These are phyloP conservation scores for Torymus tubicola DNA, from an alignment of 2,888 invertebrate species.

Conservation along the genomic window DNA sequence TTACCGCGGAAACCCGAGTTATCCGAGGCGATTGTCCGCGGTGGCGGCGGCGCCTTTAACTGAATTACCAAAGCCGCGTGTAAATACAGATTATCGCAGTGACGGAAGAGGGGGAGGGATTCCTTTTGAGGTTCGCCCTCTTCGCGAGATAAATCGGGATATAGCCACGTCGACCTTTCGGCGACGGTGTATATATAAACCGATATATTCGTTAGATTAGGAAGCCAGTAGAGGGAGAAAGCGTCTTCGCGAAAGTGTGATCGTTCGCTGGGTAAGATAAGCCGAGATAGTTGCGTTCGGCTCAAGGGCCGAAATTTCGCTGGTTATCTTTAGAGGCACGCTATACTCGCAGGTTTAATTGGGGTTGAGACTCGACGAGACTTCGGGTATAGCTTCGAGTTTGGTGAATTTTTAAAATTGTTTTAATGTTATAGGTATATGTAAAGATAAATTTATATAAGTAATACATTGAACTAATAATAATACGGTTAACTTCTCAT, in stretches of 20 bases:
- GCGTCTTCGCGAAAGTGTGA: slow-evolving; percentile 19
- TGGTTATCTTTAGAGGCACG: slow-evolving; percentile 8
- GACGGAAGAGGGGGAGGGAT: neutral
- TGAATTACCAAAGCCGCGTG: slow-evolving; percentile 48
- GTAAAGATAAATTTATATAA: no score
- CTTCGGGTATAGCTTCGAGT: slow-evolving; percentile 2
- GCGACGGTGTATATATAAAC: neutral
- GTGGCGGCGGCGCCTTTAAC: slow-evolving; percentile 26
- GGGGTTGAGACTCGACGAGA: neutral
- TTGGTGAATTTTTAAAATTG: slow-evolving; percentile 14
- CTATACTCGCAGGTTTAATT: slow-evolving; percentile 35
- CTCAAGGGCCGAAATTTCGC: slow-evolving; percentile 8
- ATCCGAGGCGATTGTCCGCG: slow-evolving; percentile 31
- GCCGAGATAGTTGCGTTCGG: slow-evolving; percentile 24
- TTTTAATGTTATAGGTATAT: no score
- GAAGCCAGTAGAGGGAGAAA: no score
- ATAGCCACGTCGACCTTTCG: slow-evolving; percentile 32
- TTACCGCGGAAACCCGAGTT: slow-evolving; percentile 34
- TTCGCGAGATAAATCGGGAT: slow-evolving; percentile 34
- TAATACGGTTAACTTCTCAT: no score
- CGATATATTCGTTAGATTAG: slow-evolving; percentile 31
- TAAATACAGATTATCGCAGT: slow-evolving; percentile 50
- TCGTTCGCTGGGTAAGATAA: slow-evolving; percentile 16
- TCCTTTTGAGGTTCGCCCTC: neutral
- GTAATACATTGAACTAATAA: no score